Evolutionary conservation across 2,888 invertebrate genomes (phyloP).

Genomic region (Plutella xylostella): DNA sequence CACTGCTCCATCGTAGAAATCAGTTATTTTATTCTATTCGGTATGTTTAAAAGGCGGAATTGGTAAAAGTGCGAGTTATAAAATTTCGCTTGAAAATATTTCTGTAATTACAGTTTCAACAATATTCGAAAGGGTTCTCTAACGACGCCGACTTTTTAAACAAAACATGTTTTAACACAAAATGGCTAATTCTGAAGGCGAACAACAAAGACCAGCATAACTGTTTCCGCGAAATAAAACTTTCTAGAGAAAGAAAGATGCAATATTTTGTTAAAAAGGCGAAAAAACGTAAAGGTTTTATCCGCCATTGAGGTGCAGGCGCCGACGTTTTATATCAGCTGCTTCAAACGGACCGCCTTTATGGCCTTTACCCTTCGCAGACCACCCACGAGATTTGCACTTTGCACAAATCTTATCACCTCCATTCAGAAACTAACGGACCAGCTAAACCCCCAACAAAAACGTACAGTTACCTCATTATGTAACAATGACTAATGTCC

Average conservation of each 20-base stretch:
- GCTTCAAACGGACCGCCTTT: constrained; percentile 44
- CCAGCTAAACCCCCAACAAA: background rate
- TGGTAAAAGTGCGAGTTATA: no score
- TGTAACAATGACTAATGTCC: no score
- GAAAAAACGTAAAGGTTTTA: no score
- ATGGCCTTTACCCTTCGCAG: constrained; percentile 36
- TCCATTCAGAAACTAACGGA: constrained; percentile 1
- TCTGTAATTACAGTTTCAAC: background rate
- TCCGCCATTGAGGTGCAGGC: constrained; percentile 40
- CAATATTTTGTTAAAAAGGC: constrained; percentile 6
- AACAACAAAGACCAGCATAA: constrained; percentile 26
- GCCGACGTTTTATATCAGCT: constrained; percentile 53
- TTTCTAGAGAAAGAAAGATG: constrained; percentile 34
- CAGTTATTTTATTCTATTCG: no score
- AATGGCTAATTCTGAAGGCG: constrained; percentile 22
- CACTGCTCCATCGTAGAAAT: no score
- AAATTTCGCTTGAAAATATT: no score
- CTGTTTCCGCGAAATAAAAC: constrained; percentile 51
- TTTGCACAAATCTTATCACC: constrained; percentile 24
- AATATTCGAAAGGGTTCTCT: background rate
- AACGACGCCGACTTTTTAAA: background rate
- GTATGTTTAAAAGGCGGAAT: no score
- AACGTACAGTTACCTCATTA: background rate
- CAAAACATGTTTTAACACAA: background rate
- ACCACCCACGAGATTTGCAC: constrained; percentile 30